phyloP scores from a whole-genome alignment of 2,113 vertebrate genomes.

The Apaloderma vittatum region DNA sequence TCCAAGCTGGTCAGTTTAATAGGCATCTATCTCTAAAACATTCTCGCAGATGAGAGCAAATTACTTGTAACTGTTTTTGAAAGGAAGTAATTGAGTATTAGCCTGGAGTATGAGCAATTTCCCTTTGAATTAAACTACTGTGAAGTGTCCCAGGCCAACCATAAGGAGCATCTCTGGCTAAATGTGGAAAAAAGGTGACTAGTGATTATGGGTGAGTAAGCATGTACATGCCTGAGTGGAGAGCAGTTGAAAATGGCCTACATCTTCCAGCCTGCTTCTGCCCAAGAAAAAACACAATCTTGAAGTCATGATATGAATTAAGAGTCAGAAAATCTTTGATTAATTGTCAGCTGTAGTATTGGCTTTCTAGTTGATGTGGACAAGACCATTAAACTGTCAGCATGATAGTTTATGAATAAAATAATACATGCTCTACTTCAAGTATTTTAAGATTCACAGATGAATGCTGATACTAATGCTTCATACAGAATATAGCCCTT shows the following conservation, averaged over 20 bases:
- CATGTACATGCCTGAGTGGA: not conserved
- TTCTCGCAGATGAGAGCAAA: not conserved
- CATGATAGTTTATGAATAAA: not conserved
- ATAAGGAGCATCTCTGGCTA: not conserved
- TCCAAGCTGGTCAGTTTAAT: not conserved
- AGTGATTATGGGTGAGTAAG: not conserved
- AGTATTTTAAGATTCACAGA: not conserved
- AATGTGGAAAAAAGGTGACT: not conserved
- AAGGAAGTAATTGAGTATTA: conserved; percentile 24
- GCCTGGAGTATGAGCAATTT: not conserved
- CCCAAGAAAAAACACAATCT: not conserved
- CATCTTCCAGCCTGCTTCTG: not conserved
- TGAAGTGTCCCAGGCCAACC: not conserved
- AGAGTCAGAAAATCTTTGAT: not conserved
- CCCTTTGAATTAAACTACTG: not conserved
- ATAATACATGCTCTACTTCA: not conserved
- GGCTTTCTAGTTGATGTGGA: not conserved
- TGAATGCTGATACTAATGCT: not conserved
- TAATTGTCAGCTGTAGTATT: not conserved
- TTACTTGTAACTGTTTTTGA: not conserved
- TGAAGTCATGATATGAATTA: not conserved
- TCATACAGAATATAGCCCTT: not conserved
- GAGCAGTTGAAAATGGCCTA: not conserved
- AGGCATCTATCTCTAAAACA: not conserved
- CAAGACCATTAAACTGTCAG: not conserved